These are phyloP conservation scores for Rhynchotus rufescens DNA, from an alignment of 2,797 vertebrate species.

Conservation along the genomic window DNA sequence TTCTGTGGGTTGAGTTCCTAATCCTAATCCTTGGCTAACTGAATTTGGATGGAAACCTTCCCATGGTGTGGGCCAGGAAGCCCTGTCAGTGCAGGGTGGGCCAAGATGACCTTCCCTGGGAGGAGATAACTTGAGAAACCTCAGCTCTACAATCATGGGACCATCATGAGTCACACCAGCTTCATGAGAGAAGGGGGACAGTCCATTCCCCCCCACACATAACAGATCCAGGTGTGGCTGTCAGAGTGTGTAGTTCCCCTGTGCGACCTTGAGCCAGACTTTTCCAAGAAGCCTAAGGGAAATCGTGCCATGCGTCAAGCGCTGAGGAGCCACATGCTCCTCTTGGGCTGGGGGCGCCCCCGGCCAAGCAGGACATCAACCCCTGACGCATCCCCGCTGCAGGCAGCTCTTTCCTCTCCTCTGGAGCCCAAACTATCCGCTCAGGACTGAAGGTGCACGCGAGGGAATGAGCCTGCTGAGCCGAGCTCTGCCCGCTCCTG, in stretches of 20 bases:
- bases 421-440: accelerated
- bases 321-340: neutral
- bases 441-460: too few relatives aligned
- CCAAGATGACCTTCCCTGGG: neutral
- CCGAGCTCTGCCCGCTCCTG: neutral
- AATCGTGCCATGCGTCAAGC: neutral
- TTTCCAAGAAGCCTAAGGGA: neutral
- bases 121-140: neutral
- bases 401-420: neutral
- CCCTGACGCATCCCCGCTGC: neutral
- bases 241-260: accelerated
- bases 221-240: neutral
- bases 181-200: neutral
- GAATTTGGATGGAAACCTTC: neutral
- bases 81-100: neutral
- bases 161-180: accelerated
- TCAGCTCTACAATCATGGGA: neutral
- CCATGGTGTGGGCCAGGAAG: accelerated
- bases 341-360: neutral
- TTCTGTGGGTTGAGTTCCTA: neutral
- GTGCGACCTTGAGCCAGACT: neutral
- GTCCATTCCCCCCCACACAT: neutral
- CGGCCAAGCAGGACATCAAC: neutral
- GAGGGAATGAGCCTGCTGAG: too few relatives aligned
- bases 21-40: neutral